phyloP scores from a whole-genome alignment of 2,113 vertebrate genomes.

The Caracal caracal region DNA sequence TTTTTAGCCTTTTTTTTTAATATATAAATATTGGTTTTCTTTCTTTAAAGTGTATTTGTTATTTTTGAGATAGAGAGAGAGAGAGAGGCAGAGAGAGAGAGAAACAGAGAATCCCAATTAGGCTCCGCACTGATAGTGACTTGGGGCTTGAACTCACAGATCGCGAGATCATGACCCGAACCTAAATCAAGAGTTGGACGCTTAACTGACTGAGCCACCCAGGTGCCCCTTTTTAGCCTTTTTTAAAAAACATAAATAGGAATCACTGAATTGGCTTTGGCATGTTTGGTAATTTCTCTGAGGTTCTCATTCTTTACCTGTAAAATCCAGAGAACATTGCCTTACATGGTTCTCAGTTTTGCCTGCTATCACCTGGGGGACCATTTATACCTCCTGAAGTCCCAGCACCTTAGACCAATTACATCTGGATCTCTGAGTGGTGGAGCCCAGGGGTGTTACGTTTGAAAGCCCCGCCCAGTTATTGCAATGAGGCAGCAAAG shows the following conservation, averaged over 20 bases:
- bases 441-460: background rate
- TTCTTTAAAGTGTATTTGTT: too few species aligned
- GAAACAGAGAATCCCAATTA: too few species aligned
- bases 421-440: background rate
- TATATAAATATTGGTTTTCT: too few species aligned
- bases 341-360: background rate
- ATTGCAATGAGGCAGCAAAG: background rate
- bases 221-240: too few species aligned
- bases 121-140: too few species aligned
- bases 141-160: too few species aligned
- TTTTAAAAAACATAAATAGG: background rate
- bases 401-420: background rate
- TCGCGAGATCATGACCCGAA: too few species aligned
- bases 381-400: background rate
- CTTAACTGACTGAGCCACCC: too few species aligned
- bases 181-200: too few species aligned
- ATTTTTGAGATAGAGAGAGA: too few species aligned
- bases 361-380: background rate
- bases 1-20: background rate
- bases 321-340: background rate
- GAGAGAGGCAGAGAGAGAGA: too few species aligned
- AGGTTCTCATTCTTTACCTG: background rate
- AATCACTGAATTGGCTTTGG: background rate
- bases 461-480: background rate
- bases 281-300: background rate